A percentile compares a stretch with the other conserved stretches of the same genome.
phyloP scores from a whole-genome alignment of 2,888 invertebrate species.

The Furcula furcula region DNA sequence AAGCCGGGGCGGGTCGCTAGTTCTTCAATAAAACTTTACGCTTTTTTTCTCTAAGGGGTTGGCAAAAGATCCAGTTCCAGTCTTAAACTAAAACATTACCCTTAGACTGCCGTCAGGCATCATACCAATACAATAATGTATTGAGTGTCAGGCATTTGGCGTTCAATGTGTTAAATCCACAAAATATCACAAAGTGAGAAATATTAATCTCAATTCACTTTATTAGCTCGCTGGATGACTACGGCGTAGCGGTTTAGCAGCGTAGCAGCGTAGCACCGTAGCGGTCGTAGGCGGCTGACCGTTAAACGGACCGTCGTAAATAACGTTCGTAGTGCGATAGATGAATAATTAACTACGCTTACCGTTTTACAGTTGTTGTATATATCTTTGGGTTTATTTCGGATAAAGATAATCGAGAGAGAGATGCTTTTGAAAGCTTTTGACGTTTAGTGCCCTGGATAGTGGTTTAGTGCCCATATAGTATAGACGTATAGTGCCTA shows the following conservation, averaged over 20 bases:
- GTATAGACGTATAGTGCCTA: background rate
- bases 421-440: no score
- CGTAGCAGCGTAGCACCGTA: conserved; percentile 31
- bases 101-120: no score
- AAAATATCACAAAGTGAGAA: conserved; percentile 9
- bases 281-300: conserved; percentile 35
- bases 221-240: conserved; percentile 33
- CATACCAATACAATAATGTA: no score
- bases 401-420: background rate
- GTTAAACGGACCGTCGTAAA: conserved; percentile 48
- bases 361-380: conserved; percentile 44
- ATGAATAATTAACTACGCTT: conserved; percentile 69
- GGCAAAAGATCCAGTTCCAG: no score
- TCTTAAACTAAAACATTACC: no score
- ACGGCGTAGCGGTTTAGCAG: conserved; percentile 31
- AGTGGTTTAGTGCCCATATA: background rate
- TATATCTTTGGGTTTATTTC: conserved; percentile 7
- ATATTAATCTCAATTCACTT: conserved; percentile 31
- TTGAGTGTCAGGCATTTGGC: no score
- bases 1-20: no score
- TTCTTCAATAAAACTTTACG: no score
- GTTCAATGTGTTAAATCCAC: no score
- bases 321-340: conserved; percentile 51
- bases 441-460: no score
- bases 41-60: no score